phyloP scores from a whole-genome alignment of 2,888 invertebrate species.

The Ceramica pisi region DNA sequence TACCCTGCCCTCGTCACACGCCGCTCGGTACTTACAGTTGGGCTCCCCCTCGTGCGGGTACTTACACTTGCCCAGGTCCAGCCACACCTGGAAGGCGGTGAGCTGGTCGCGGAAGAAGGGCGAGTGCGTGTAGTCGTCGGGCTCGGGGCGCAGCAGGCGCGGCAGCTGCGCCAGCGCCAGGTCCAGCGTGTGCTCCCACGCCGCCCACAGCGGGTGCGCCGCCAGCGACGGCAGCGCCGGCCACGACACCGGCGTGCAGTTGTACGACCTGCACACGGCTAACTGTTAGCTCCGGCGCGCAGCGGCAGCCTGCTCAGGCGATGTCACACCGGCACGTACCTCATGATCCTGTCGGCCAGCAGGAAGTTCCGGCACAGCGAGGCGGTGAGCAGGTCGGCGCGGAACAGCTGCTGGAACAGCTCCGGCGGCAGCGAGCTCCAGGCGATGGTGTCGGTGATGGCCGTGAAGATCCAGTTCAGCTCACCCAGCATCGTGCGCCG shows the following conservation, averaged over 20 bases:
- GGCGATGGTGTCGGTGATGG: constrained; percentile 99
- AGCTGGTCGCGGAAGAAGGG: constrained; percentile 99
- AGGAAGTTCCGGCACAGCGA: constrained; percentile 99
- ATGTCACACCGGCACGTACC: constrained; percentile 84
- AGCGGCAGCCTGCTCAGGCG: too few species aligned
- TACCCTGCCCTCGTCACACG: too few species aligned
- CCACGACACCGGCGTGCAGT: constrained; percentile 98
- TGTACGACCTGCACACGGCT: constrained; percentile 93
- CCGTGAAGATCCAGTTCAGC: constrained; percentile 99
- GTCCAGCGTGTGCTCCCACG: constrained; percentile 99
- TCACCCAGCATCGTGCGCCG: constrained; percentile 99
- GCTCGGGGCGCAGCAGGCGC: constrained; percentile 92
- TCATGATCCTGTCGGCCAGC: constrained; percentile 98
- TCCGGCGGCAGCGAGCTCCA: constrained; percentile 99
- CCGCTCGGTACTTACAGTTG: too few species aligned
- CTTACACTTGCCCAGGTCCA: constrained; percentile 92
- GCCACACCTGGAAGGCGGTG: constrained; percentile 99
- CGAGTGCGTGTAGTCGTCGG: constrained; percentile 92
- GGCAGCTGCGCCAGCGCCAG: constrained; percentile 97
- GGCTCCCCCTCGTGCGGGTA: background rate
- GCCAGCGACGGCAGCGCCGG: constrained; percentile 98
- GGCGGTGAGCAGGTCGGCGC: constrained; percentile 99
- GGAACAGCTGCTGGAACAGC: constrained; percentile 98
- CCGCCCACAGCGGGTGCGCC: constrained; percentile 98
- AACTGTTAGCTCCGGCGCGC: too few species aligned